A percentile compares a stretch with the other conserved stretches of the same genome.
Evolutionary conservation across 1,140 invertebrate genomes (phyloP).

Genomic region (Lithobius niger): DNA sequence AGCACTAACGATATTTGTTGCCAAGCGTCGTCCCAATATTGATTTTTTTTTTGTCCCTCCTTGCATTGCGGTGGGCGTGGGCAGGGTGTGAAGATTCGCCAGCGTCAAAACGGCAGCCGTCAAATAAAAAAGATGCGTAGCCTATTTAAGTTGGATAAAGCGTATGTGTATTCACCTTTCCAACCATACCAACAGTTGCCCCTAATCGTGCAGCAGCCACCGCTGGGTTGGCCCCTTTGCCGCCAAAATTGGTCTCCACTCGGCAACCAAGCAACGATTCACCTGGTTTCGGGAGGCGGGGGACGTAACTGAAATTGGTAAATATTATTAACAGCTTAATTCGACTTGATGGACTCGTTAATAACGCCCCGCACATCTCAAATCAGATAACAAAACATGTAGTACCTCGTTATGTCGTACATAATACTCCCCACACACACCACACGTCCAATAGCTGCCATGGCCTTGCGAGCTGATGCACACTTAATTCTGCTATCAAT

Average conservation of each 20-base stretch:
- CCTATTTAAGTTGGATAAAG: too few species aligned
- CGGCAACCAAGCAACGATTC: slow-evolving; percentile 76
- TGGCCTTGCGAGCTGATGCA: too few species aligned
- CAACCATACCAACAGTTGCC: slow-evolving; percentile 60
- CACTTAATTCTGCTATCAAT: too few species aligned
- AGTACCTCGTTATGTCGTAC: neutral
- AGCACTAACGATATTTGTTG: too few species aligned
- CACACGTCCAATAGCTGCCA: too few species aligned
- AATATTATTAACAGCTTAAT: slow-evolving; percentile 5
- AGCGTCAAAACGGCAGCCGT: too few species aligned
- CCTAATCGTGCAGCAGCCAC: slow-evolving; percentile 74
- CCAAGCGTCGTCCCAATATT: too few species aligned
- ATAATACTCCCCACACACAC: neutral
- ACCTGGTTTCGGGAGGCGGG: slow-evolving; percentile 66
- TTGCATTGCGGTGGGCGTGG: too few species aligned
- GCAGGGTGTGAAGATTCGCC: too few species aligned
- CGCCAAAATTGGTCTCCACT: slow-evolving; percentile 76
- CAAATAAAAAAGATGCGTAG: too few species aligned
- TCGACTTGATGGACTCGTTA: neutral
- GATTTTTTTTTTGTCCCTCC: too few species aligned
- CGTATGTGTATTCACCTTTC: slow-evolving; percentile 44
- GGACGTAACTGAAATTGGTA: slow-evolving; percentile 15
- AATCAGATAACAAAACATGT: neutral
- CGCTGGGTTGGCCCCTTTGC: slow-evolving; percentile 95
- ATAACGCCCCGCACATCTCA: neutral